These are phyloP conservation scores for Drosophila subsilvestris DNA, from an alignment of 2,888 invertebrate species.

Conservation along the genomic window DNA sequence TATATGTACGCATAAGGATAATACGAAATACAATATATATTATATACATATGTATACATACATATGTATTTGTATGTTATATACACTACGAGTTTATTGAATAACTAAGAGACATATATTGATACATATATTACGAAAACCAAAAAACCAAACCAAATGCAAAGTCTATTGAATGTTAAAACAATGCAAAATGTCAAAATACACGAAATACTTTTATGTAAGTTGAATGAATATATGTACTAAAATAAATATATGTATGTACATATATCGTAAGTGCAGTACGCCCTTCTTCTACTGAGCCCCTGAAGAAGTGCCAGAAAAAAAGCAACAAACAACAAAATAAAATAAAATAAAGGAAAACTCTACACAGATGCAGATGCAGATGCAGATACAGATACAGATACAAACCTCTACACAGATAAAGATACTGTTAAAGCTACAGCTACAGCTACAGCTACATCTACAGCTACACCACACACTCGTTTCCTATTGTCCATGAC, in stretches of 20 bases:
- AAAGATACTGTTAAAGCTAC: too few species aligned
- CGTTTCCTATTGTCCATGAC: background rate
- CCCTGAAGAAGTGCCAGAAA: conserved; percentile 32
- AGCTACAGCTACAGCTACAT: too few species aligned
- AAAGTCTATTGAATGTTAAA: conserved; percentile 45
- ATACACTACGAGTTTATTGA: background rate
- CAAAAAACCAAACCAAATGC: conserved; percentile 31
- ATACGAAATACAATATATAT: conserved; percentile 20
- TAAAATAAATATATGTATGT: too few species aligned
- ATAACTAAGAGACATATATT: conserved; percentile 25
- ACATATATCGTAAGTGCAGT: conserved; percentile 10
- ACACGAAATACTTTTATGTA: conserved; percentile 6
- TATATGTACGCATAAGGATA: conserved; percentile 24
- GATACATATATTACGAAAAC: conserved; percentile 40
- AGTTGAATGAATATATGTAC: background rate
- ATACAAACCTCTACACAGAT: background rate
- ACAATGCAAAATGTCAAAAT: conserved; percentile 20
- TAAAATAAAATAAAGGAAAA: background rate
- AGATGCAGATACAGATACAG: too few species aligned
- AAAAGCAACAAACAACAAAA: background rate
- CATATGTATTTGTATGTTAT: conserved; percentile 13
- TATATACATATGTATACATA: conserved; percentile 32
- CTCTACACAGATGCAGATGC: background rate
- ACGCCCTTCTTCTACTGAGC: conserved; percentile 40
- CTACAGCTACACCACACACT: too few species aligned